Evolutionary conservation across 2,797 vertebrate genomes (phyloP).

Genomic region (Syngnathus rostellatus): DNA sequence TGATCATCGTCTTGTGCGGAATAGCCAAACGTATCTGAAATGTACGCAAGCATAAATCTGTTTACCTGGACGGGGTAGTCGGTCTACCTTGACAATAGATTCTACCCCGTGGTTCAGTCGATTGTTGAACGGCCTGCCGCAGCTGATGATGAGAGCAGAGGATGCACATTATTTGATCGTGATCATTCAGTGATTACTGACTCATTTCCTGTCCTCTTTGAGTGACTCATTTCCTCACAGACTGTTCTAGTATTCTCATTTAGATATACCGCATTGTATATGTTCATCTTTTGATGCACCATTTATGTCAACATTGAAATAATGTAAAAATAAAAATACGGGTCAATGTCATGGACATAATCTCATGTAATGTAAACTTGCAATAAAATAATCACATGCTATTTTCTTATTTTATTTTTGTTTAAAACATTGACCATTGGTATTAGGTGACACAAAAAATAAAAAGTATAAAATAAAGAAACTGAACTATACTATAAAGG

Average conservation of each 20-base stretch:
- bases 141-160: slow-evolving; percentile 67
- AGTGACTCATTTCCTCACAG: slow-evolving; percentile 6
- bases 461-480: neutral
- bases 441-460: no score
- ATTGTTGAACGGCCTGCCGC: slow-evolving; percentile 79
- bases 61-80: slow-evolving; percentile 78
- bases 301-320: neutral
- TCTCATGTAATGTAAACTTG: neutral
- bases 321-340: no score
- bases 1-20: neutral
- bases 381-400: neutral
- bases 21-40: neutral
- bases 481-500: neutral
- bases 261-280: neutral
- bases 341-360: neutral
- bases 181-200: slow-evolving; percentile 17
- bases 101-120: slow-evolving; percentile 67
- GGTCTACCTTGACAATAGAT: slow-evolving; percentile 66
- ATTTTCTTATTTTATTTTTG: no score
- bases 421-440: no score
- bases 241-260: neutral
- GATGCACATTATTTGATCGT: neutral
- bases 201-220: slow-evolving; percentile 17
- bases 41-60: neutral
- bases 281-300: neutral